phyloP scores from a whole-genome alignment of 1,140 invertebrate genomes.

The Brachionus koreanus region DNA sequence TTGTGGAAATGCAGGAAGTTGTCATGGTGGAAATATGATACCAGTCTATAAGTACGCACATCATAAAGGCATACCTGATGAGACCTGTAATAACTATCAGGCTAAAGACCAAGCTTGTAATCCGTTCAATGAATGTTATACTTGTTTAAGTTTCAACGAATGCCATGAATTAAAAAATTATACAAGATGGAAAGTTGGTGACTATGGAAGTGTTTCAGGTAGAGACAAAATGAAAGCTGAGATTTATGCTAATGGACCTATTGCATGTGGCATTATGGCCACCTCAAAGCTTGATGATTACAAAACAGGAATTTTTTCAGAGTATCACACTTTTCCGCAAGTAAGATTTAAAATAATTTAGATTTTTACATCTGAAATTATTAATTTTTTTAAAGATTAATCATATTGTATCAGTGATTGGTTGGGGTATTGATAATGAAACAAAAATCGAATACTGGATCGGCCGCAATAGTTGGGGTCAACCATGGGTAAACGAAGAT shows the following conservation, averaged over 20 bases:
- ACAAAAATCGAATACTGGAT: constrained; percentile 61
- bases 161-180: constrained; percentile 58
- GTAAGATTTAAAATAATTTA: constrained; percentile 47
- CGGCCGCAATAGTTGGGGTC: constrained; percentile 59
- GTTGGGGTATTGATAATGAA: constrained; percentile 60
- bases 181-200: constrained; percentile 60
- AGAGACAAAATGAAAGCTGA: constrained; percentile 62
- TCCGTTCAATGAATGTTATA: constrained; percentile 59
- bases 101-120: constrained; percentile 59
- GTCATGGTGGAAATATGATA: constrained; percentile 57
- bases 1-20: constrained; percentile 58
- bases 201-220: constrained; percentile 59
- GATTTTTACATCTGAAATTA: background rate
- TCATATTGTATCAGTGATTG: constrained; percentile 61
- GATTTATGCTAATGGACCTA: constrained; percentile 60
- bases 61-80: constrained; percentile 60
- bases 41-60: constrained; percentile 60
- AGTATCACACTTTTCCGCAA: constrained; percentile 50
- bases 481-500: constrained; percentile 57
- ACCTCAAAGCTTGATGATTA: constrained; percentile 60
- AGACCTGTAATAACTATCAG: constrained; percentile 62
- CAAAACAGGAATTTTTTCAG: constrained; percentile 58
- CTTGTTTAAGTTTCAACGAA: constrained; percentile 56
- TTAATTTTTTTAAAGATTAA: constrained; percentile 54
- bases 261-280: constrained; percentile 60